Base-by-base conservation (phyloP, 2,888 invertebrate genomes). In the Cheilosia variabilis region DNA sequence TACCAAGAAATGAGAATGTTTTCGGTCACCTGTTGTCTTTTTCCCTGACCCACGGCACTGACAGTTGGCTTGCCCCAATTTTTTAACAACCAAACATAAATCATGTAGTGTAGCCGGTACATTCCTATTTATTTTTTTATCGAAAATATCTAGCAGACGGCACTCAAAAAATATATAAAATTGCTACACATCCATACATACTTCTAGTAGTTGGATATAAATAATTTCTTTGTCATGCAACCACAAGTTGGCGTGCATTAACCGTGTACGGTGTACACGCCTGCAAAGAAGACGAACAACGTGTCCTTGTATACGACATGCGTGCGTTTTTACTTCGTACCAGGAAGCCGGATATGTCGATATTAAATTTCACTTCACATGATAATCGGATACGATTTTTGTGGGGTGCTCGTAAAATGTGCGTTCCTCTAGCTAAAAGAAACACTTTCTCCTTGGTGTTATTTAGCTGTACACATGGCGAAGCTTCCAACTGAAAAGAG, bases 261-360 rank as follows among this genome's bases (percentile, higher is more conserved):
- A 50, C 9, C 13, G 15, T 19, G n/a, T 45, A 37, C 3, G 27
- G 15, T 19, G 7, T 45, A 37, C 3, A 31, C 47, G 27, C 19
- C 17, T 34, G 47, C 47, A 45, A 63, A 17, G 24, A 4, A 9
- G 45, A 13, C 13, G 19, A 17, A 37, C 27, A 17, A 47, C 47
- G 5, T 57, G 69, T 69, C 69, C 69, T 69, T 57, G 57, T 45
- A 13, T 31, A 13, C 2, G 17, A 15, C 19, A 15, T 24, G 13
- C 19, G 31, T 57, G 68, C 43, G 55, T 55, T 15, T 34, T 24
- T 5, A 13, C 58, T 71, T 50, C 60, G 24, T 52, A 71, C 71
- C 24, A 60, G 71, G 50, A 71, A 71, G 71, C 71, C 71, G 71
- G 71, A 71, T 71, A 34, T 41, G n/a, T 71, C n/a, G 37, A 60